phyloP scores from a whole-genome alignment of 2,113 vertebrate genomes.

The Chloroceryle aenea region DNA sequence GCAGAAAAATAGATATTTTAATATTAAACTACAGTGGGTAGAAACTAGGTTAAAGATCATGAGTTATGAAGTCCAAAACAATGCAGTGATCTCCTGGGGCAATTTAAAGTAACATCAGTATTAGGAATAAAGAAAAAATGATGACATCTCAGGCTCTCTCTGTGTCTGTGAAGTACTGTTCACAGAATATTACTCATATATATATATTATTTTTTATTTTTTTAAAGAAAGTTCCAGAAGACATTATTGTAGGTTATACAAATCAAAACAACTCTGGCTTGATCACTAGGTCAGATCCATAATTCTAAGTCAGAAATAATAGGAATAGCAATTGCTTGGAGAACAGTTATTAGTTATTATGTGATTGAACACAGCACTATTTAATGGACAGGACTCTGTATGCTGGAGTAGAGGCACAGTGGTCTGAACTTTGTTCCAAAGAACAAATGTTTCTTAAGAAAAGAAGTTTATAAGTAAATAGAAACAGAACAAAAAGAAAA shows the following conservation, averaged over 20 bases:
- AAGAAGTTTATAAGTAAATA: not conserved
- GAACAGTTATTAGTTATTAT: not conserved
- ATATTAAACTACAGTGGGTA: not conserved
- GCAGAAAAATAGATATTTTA: not conserved
- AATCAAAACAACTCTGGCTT: not conserved
- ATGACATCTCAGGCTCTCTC: not conserved
- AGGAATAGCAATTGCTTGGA: not conserved
- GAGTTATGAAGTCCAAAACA: not conserved
- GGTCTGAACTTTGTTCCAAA: not conserved
- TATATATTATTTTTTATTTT: not conserved
- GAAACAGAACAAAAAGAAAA: not conserved
- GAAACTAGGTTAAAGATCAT: not conserved
- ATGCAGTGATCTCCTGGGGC: not conserved
- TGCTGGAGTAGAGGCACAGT: not conserved
- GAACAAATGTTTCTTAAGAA: not conserved
- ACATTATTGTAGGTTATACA: not conserved
- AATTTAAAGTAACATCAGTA: not conserved
- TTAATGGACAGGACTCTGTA: not conserved
- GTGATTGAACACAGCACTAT: not conserved
- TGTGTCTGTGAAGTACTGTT: not conserved
- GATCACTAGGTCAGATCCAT: not conserved
- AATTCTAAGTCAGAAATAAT: not conserved
- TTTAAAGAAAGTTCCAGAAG: not conserved
- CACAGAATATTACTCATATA: rapidly evolving
- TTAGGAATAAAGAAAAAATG: not conserved